Evolutionary conservation across 2,797 vertebrate species (phyloP).

Genomic region (Lutjanus argentimaculatus): DNA sequence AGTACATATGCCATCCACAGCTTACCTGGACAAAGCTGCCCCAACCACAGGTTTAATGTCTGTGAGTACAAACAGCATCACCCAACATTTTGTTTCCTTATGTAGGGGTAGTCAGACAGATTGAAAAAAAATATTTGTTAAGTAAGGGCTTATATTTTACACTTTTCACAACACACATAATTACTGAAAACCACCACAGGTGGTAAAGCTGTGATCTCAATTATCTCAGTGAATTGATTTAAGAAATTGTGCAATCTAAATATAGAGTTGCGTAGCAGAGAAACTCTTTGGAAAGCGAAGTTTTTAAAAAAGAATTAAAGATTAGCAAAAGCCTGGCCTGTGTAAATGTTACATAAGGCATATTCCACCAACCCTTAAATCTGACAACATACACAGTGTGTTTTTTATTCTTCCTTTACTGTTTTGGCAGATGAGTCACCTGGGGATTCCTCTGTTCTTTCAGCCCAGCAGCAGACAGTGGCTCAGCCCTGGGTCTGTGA

Average conservation of each 20-base stretch:
- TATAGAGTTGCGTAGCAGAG: neutral
- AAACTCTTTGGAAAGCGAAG: neutral
- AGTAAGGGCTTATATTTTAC: neutral
- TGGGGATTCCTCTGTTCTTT: constrained; percentile 39
- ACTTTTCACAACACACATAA: neutral
- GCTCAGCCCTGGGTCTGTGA: constrained; percentile 61
- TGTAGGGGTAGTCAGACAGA: neutral
- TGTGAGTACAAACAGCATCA: constrained; percentile 40
- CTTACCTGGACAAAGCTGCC: constrained; percentile 40
- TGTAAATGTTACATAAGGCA: neutral
- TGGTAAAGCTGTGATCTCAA: neutral
- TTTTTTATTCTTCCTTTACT: constrained; percentile 29
- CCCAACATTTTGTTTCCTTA: neutral
- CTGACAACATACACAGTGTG: constrained; percentile 1
- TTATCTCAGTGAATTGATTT: neutral
- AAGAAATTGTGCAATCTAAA: neutral
- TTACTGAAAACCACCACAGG: neutral
- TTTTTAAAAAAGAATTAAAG: neutral
- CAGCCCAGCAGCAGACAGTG: constrained; percentile 55
- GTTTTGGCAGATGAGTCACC: constrained; percentile 59
- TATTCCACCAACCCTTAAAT: neutral
- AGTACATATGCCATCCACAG: constrained; percentile 39
- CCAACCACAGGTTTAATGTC: constrained; percentile 26
- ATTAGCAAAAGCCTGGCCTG: neutral
- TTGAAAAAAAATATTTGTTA: neutral